Conservation (phyloP, 2,888 invertebrate genomes). For the Isotomurus palustris region DNA sequence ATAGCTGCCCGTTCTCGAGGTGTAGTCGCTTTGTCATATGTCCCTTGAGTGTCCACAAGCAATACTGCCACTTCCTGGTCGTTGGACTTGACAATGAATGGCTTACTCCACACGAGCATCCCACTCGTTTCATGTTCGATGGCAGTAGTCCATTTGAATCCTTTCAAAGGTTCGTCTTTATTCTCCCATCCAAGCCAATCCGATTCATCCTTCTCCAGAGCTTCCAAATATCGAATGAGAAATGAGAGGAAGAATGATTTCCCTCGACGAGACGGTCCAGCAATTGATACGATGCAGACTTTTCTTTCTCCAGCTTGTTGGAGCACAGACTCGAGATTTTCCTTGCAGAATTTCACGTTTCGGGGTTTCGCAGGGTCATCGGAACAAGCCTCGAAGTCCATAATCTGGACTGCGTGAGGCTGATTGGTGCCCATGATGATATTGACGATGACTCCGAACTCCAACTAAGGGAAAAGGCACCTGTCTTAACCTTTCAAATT, state of each 20-base stretch:
- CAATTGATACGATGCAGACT: constrained; percentile 37
- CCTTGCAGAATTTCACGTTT: constrained; percentile 7
- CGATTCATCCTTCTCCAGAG: constrained; percentile 33
- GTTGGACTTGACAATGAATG: constrained; percentile 48
- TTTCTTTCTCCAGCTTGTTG: constrained; percentile 10
- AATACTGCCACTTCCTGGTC: constrained; percentile 41
- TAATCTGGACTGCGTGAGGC: neutral
- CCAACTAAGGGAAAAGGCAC: too few species aligned
- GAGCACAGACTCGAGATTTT: constrained; percentile 6
- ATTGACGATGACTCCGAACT: too few species aligned
- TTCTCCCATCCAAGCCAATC: constrained; percentile 33
- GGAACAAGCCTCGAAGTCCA: neutral
- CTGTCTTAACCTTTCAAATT: too few species aligned
- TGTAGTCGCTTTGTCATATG: constrained; percentile 30
- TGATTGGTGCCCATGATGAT: neutral
- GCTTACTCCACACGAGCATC: constrained; percentile 50
- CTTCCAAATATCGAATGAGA: constrained; percentile 42
- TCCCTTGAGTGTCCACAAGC: constrained; percentile 41
- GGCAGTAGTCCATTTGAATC: constrained; percentile 35
- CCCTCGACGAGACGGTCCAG: constrained; percentile 46
- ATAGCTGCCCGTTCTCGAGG: constrained; percentile 22
- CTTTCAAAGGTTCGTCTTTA: neutral
- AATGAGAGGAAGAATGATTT: constrained; percentile 45
- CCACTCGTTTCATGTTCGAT: constrained; percentile 48
- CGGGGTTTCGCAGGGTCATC: neutral